Percentiles rank a stretch among this genome's conserved stretches.
Conservation (phyloP, 2,113 vertebrate species). For the Paramisgurnus dabryanus region DNA sequence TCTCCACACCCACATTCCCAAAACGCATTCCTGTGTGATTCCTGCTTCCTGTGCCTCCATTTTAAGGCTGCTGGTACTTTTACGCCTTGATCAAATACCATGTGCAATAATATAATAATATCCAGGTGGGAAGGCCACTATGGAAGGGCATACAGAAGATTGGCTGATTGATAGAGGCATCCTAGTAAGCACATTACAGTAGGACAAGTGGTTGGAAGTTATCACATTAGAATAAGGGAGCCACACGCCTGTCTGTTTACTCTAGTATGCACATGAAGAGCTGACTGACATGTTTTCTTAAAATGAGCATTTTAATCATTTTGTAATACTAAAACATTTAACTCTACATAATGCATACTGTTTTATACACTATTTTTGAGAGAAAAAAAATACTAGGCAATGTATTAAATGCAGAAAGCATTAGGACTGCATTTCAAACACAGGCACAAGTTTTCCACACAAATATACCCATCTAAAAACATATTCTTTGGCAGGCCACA, state of each 20-base stretch:
- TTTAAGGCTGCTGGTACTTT: constrained; percentile 59
- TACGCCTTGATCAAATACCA: constrained; percentile 49
- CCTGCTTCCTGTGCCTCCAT: constrained; percentile 54
- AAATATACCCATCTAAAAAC: constrained; percentile 46
- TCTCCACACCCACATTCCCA: background rate
- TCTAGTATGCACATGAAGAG: too few relatives aligned
- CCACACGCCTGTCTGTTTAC: too few relatives aligned
- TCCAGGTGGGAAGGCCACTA: constrained; percentile 59
- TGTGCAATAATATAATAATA: constrained; percentile 37
- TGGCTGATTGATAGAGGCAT: constrained; percentile 19
- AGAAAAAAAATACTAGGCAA: background rate
- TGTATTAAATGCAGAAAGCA: background rate
- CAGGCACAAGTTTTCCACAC: constrained; percentile 33
- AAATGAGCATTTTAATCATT: background rate
- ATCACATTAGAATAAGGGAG: too few relatives aligned
- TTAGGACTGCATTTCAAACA: background rate
- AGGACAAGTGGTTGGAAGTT: too few relatives aligned
- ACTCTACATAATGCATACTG: background rate
- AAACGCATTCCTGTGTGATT: constrained; percentile 4
- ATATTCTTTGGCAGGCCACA: constrained; percentile 52
- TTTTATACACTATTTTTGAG: background rate
- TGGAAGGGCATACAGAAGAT: constrained; percentile 8
- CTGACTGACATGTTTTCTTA: background rate
- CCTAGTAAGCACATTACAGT: background rate
- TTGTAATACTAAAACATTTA: background rate